A percentile compares a stretch with the other conserved stretches of the same genome.
Evolutionary conservation across 2,113 vertebrate genomes (phyloP).

Genomic region (Lagenorhynchus albirostris): DNA sequence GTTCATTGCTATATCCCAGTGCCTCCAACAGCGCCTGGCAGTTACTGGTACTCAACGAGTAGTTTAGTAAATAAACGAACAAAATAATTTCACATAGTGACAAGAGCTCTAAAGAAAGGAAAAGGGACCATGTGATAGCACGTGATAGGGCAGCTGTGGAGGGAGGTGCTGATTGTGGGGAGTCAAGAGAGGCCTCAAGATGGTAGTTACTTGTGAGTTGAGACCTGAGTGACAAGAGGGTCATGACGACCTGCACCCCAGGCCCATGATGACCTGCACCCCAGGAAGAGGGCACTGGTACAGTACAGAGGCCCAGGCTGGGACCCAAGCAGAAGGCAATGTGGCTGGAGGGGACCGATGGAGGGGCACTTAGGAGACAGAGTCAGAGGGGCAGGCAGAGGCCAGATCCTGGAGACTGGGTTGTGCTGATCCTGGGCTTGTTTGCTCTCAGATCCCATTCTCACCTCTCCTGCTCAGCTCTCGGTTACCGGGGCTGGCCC

Average conservation of each 20-base stretch:
- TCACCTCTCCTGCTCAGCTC: neutral
- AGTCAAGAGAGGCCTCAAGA: neutral
- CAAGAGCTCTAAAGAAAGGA: neutral
- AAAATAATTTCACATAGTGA: neutral
- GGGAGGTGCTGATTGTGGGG: neutral
- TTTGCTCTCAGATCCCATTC: neutral
- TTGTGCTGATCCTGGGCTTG: neutral
- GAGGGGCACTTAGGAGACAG: neutral
- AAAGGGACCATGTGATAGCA: neutral
- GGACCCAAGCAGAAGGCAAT: neutral
- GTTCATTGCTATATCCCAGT: neutral
- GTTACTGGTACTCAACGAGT: neutral
- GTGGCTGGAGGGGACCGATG: neutral
- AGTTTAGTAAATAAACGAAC: neutral
- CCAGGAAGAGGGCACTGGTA: neutral
- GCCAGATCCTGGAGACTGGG: neutral
- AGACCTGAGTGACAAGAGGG: neutral
- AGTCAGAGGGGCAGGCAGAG: too few species aligned
- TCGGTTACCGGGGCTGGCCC: neutral
- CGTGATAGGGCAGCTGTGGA: neutral
- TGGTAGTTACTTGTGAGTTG: neutral
- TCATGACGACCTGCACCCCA: neutral
- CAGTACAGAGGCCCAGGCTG: neutral
- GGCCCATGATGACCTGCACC: neutral
- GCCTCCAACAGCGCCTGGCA: neutral